Conservation (phyloP, 2,888 invertebrate genomes). For the Cataglyphis cursor region DNA sequence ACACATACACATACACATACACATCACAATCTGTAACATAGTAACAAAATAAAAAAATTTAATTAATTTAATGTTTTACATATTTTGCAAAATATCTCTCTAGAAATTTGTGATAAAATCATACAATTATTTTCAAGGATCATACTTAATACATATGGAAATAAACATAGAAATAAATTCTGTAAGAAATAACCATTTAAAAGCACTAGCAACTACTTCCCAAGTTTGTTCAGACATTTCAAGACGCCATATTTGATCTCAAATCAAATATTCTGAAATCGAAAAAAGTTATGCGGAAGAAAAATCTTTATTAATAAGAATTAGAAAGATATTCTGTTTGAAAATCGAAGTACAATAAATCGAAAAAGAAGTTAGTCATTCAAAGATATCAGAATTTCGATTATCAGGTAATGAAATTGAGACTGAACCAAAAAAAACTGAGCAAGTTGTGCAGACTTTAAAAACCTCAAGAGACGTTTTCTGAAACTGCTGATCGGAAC, state of each 20-base stretch:
- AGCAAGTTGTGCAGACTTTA: background rate
- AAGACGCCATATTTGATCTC: background rate
- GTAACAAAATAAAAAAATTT: background rate
- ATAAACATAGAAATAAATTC: background rate
- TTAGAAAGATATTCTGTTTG: background rate
- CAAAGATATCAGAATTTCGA: background rate
- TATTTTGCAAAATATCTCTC: background rate
- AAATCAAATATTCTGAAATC: background rate
- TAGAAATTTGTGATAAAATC: background rate
- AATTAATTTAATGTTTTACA: background rate
- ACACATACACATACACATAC: conserved; percentile 10
- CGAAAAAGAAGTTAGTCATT: background rate
- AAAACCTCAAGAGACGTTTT: background rate
- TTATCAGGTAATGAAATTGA: background rate
- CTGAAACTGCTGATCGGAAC: background rate
- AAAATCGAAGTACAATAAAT: background rate
- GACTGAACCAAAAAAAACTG: background rate
- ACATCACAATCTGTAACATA: conserved; percentile 4
- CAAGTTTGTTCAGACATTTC: background rate
- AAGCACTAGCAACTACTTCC: background rate
- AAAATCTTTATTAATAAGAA: background rate
- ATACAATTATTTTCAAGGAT: background rate
- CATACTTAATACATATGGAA: background rate
- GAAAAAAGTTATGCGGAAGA: background rate
- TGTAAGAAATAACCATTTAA: background rate